These are phyloP conservation scores for Eueremaeus valkanovi DNA, from an alignment of 2,888 invertebrate species.

Conservation along the genomic window DNA sequence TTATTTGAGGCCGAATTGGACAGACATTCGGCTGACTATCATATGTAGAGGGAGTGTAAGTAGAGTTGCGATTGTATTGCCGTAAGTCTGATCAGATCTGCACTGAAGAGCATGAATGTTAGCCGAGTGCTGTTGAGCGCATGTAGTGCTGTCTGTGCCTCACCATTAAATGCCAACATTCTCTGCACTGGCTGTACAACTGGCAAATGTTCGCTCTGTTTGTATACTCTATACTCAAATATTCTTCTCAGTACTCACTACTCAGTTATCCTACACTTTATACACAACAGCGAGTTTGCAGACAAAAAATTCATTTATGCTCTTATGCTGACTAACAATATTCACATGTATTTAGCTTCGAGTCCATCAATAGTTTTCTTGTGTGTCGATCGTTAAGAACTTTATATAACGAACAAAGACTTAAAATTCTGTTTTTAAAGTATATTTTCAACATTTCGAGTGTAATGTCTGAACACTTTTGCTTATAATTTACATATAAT, in stretches of 20 bases:
- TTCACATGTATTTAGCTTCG: neutral
- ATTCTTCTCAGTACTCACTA: neutral
- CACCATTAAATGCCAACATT: neutral
- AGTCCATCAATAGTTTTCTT: neutral
- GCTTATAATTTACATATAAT: constrained; percentile 19
- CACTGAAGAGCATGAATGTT: constrained; percentile 29
- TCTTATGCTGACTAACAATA: constrained; percentile 1
- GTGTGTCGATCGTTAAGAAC: constrained; percentile 26
- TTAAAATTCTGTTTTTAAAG: neutral
- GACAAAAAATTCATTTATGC: constrained; percentile 11
- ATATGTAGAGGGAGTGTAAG: neutral
- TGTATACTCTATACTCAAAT: neutral
- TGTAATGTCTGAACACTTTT: neutral
- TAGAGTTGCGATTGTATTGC: neutral
- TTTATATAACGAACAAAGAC: neutral
- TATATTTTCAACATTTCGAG: no score
- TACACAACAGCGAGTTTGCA: neutral
- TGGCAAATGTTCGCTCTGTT: neutral
- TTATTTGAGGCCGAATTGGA: neutral
- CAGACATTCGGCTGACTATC: neutral
- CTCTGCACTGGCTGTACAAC: neutral
- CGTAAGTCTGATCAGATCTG: neutral
- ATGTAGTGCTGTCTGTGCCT: neutral
- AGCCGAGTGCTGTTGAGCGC: constrained; percentile 7
- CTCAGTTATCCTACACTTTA: constrained; percentile 7